These are phyloP conservation scores for Dysmachus trigonus DNA, from an alignment of 2,888 invertebrate genomes.

Conservation along the genomic window DNA sequence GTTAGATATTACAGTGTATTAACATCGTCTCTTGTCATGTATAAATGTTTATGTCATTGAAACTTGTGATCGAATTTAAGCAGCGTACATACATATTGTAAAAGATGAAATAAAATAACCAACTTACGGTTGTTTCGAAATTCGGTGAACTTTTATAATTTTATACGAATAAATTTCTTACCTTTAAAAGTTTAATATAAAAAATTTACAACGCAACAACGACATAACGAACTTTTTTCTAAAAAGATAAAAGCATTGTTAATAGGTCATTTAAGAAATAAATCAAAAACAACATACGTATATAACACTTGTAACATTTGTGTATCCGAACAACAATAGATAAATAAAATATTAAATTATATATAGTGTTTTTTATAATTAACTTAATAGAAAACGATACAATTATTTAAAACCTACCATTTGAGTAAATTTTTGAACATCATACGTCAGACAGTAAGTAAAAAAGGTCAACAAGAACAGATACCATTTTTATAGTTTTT, in stretches of 20 bases:
- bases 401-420: no score
- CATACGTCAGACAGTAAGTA: no score
- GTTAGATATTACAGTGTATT: background rate
- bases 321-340: background rate
- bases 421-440: no score
- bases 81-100: background rate
- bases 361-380: background rate
- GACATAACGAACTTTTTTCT: background rate
- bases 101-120: background rate
- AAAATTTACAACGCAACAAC: background rate
- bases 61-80: background rate
- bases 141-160: constrained; percentile 27
- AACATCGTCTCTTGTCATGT: background rate
- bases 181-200: background rate
- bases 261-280: background rate
- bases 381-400: no score
- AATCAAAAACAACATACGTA: background rate
- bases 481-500: no score
- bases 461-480: no score
- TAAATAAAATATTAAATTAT: background rate
- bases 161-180: constrained; percentile 1
- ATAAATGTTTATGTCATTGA: background rate
- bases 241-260: background rate
- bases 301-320: background rate
- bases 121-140: background rate